Evolutionary conservation across 92 coral and sea anemone genomes (phyloP).

Genomic region (Hydrozoanthus gracilis): DNA sequence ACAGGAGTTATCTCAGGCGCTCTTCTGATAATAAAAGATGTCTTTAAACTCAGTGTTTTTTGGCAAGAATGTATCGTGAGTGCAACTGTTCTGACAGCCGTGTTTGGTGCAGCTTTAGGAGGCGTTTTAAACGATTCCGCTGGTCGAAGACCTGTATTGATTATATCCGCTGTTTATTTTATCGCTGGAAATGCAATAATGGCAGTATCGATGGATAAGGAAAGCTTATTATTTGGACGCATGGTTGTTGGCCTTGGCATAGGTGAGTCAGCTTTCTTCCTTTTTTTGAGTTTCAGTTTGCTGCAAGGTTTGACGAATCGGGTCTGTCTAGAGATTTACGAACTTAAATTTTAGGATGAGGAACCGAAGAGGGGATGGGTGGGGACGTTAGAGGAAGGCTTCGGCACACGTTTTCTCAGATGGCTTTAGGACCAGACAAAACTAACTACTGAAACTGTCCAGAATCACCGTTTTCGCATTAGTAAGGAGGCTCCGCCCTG

Average conservation of each 20-base stretch:
- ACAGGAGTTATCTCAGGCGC: neutral
- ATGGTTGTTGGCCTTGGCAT: slow-evolving; percentile 46
- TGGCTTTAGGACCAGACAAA: too few relatives aligned
- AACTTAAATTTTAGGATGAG: too few relatives aligned
- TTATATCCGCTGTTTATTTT: slow-evolving; percentile 6
- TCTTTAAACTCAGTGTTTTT: neutral
- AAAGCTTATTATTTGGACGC: slow-evolving; percentile 35
- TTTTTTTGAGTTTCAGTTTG: neutral
- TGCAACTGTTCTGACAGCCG: neutral
- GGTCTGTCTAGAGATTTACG: too few relatives aligned
- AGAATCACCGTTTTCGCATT: too few relatives aligned
- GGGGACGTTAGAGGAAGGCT: too few relatives aligned
- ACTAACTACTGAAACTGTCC: too few relatives aligned
- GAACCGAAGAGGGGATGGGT: too few relatives aligned
- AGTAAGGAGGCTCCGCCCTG: too few relatives aligned
- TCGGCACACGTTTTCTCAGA: too few relatives aligned
- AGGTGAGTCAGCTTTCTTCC: slow-evolving; percentile 25
- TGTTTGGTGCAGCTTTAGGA: neutral
- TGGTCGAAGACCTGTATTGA: neutral
- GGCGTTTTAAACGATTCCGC: neutral
- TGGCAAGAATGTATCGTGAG: neutral
- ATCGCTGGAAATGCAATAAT: slow-evolving; percentile 36
- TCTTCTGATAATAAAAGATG: neutral
- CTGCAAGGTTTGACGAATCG: neutral
- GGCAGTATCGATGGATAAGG: slow-evolving; percentile 34